Base-by-base conservation (phyloP, 2,888 invertebrate species). In the Pherbina coryleti region DNA sequence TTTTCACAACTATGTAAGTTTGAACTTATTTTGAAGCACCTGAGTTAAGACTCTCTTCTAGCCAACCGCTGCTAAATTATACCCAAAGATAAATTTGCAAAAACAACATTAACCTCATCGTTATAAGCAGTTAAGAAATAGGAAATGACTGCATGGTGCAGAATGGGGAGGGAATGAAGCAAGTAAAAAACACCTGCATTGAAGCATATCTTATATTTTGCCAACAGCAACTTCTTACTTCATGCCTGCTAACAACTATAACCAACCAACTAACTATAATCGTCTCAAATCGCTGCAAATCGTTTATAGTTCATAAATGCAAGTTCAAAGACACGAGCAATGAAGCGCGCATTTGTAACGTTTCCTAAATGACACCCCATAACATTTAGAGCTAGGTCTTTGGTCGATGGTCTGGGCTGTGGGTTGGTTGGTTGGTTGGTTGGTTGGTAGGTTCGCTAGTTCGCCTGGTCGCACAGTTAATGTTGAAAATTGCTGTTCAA, bases 301-400 rank as follows among this genome's bases (percentile, higher is more conserved):
- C 73, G 73, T 64, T 74, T 74, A 74, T 17, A 64, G 53, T 75
- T 75, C 75, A 75, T 66, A 67, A 75, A 67, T 55, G 75, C 75
- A 75, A 75, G 75, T 75, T 75, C 67, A 75, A 75, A 75, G 75
- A 67, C 67, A 75, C 75, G 34, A 67, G 31, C 66, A 66, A 66
- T 67, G 67, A 67, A 67, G 75, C 75, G 53, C 75, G 51, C 75
- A 75, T 75, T 75, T 22, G 67, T 55, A 25, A 55, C 34, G 19
- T 44, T 67, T 75, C 64, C 62, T 44, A 19, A 60, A 60, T 73
- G 44, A 62, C 44, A 73, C 62, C 73, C 60, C 25, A 37, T 37
- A 73, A 60, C 49, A 62, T n/a, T 60, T 8, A 17, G 72, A 55
- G 49, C 28, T 67, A 34, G 67, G 44, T 37, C 67, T 44, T 14